These are phyloP conservation scores for Netelia melanura DNA, from an alignment of 2,888 invertebrate genomes.

Conservation along the genomic window DNA sequence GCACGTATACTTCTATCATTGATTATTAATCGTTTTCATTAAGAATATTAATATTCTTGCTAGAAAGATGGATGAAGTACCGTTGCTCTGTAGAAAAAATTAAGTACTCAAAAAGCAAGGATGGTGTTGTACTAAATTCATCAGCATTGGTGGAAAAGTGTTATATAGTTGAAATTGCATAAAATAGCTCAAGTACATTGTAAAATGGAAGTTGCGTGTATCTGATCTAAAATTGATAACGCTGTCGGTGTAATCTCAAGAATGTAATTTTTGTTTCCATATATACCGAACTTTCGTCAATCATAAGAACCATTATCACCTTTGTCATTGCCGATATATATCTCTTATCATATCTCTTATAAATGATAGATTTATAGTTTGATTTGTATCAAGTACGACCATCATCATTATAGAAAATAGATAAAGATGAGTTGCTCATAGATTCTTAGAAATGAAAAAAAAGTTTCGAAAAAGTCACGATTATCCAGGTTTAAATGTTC, in stretches of 20 bases:
- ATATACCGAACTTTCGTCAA: slow-evolving; percentile 10
- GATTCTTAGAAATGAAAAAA: neutral
- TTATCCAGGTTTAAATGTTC: neutral
- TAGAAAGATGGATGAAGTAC: neutral
- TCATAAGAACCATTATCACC: slow-evolving; percentile 18
- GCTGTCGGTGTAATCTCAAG: slow-evolving; percentile 41
- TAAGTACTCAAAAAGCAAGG: neutral
- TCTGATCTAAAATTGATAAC: slow-evolving; percentile 54
- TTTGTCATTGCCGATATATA: neutral
- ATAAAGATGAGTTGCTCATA: too few species aligned
- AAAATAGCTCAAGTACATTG: neutral
- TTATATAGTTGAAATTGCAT: slow-evolving; percentile 3
- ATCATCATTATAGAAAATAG: too few species aligned
- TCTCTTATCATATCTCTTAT: neutral
- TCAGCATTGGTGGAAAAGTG: neutral
- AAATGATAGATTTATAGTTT: too few species aligned
- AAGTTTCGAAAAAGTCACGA: neutral
- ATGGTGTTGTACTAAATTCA: neutral
- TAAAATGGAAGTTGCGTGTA: slow-evolving; percentile 36
- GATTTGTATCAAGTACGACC: too few species aligned
- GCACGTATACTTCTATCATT: too few species aligned
- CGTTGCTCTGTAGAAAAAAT: neutral
- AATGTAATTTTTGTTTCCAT: slow-evolving; percentile 42
- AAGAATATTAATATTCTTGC: neutral
- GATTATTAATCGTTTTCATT: neutral